Percentiles rank a stretch among this genome's conserved stretches.
These are phyloP conservation scores for Drosophila orosa DNA, from an alignment of 1,140 invertebrate species.

Conservation along the genomic window DNA sequence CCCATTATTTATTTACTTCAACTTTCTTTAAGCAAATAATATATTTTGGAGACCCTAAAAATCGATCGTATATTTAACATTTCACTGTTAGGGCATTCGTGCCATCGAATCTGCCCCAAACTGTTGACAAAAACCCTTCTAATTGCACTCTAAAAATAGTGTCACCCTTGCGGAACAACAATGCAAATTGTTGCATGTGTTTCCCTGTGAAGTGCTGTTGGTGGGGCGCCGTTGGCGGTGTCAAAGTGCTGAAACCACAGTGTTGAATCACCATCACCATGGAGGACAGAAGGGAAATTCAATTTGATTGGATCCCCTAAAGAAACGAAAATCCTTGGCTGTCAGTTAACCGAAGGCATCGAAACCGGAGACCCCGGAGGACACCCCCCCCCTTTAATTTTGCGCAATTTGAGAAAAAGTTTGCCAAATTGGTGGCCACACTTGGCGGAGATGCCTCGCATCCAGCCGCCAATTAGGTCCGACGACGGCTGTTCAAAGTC, in stretches of 20 bases:
- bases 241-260: constrained; percentile 36
- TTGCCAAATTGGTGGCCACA: constrained; percentile 35
- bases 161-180: constrained; percentile 17
- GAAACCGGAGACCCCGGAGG: not conserved
- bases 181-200: constrained; percentile 30
- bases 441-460: constrained; percentile 12
- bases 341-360: constrained; percentile 6
- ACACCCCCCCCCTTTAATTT: constrained; percentile 6
- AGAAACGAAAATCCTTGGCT: constrained; percentile 17
- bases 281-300: not conserved
- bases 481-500: constrained; percentile 14
- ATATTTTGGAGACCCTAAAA: not conserved
- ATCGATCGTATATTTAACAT: not conserved
- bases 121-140: not conserved
- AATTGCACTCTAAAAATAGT: constrained; percentile 35
- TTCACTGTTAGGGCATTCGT: not conserved
- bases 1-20: not conserved
- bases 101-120: not conserved
- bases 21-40: not conserved
- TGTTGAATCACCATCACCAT: constrained; percentile 17
- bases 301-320: constrained; percentile 27
- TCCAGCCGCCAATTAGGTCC: constrained; percentile 21
- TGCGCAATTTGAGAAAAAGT: constrained; percentile 22
- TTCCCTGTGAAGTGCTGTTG: not conserved
- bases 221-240: not conserved